Evolutionary conservation across 2,888 invertebrate genomes (phyloP), one percentile per base, ranked within the genome.

Genomic region (Himalopsyche anomala): DNA sequence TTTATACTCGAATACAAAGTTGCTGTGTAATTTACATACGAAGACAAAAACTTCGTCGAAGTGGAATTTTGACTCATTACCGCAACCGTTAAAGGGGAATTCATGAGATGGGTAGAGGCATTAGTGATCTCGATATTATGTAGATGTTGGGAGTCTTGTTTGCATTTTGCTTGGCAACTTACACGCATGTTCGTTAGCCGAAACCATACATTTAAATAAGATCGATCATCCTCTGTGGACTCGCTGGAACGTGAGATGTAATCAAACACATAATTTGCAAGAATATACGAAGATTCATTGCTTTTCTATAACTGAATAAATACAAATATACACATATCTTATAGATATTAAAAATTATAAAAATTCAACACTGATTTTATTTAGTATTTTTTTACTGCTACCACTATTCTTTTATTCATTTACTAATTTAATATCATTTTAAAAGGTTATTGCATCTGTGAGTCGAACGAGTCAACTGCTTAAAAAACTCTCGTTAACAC

Each of bases 191-290:
- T 74, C 38, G 28, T 36, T 36, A 36, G 74, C 28, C 28, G n/a
- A 62, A 74, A 74, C 74, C 38, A 36, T 38, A 36, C 74, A 74
- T 38, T 74, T 74, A 74, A 74, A 74, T 74, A 74, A 74, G 74
- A 74, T 38, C 74, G 74, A 74, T 74, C 36, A 74, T 74, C 38
- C 74, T 36, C 74, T 74, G 74, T 74, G 74, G 74, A 74, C 12
- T 74, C 36, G 1, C 74, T 74, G 74, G 36, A 36, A 74, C 74
- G 74, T 38, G 74, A 74, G 28, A 74, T 15, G 36, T 74, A 74
- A 74, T 74, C 74, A 74, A 74, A 74, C 74, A 74, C 38, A 36
- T 74, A 74, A 74, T 74, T 74, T 15, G 36, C 12, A 36, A 74
- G 74, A 74, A 74, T 36, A 36, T 74, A 36, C 38, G 19, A 74